phyloP scores from a whole-genome alignment of 64 coral and sea anemone species.

The Stylophora pistillata region DNA sequence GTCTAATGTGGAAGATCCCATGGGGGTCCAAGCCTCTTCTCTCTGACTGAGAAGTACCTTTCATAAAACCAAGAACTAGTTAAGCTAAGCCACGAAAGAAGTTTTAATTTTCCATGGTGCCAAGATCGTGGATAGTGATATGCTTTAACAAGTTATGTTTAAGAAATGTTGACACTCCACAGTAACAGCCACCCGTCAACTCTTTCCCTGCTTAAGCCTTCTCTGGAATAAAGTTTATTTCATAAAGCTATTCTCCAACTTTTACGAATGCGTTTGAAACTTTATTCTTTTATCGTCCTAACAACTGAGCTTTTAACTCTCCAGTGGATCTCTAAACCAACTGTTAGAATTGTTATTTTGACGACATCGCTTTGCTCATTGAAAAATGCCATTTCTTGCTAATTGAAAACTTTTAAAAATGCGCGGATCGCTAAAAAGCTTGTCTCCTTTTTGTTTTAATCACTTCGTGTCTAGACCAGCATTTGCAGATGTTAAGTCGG shows the following conservation, averaged over 20 bases:
- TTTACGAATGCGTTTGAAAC: not conserved
- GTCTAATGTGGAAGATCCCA: not conserved
- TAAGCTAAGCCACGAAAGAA: not conserved
- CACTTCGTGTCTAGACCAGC: too few species aligned
- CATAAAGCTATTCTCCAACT: not conserved
- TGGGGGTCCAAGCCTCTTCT: not conserved
- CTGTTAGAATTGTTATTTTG: too few species aligned
- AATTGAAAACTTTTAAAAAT: too few species aligned
- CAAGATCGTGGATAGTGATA: not conserved
- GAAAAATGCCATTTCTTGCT: too few species aligned
- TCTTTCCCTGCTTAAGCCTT: not conserved
- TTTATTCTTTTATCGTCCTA: too few species aligned
- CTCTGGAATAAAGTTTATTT: not conserved
- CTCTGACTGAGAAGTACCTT: not conserved
- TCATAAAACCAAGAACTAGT: not conserved
- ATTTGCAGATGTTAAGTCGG: not conserved
- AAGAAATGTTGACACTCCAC: not conserved
- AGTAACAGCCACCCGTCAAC: conserved; percentile 15
- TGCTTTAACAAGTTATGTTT: conserved; percentile 25
- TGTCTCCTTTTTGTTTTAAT: too few species aligned
- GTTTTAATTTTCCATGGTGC: not conserved
- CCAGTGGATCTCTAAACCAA: too few species aligned
- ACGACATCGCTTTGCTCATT: too few species aligned
- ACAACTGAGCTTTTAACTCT: too few species aligned
- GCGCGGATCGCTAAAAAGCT: too few species aligned